Evolutionary conservation across 2,113 vertebrate species (phyloP), one percentile per base, ranked within the genome.

Genomic region (Ammodramus savannarum): DNA sequence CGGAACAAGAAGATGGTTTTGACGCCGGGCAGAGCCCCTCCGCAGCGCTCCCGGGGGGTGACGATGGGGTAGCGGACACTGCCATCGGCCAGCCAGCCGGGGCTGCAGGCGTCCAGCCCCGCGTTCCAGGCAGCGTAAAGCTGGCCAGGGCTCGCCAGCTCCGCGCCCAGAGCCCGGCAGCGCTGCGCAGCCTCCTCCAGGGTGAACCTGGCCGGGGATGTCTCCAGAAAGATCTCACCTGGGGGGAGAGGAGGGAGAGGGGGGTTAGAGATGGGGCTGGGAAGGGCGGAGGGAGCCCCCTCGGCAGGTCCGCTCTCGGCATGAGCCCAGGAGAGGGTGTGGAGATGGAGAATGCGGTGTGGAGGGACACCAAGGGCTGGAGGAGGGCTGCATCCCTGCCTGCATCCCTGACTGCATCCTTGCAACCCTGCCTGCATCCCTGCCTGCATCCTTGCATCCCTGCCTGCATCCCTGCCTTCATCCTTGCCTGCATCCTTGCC

Each of bases 31-130:
- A 98, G 97, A 1, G 98, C 98, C 4, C 99, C 99, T 0, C 99
- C 99, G 49, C 99, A 99, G 58, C 98, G 98, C 85, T 99, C 99
- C 48, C 98, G 97, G 0, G 99, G 98, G 10, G 96, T 98, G 89
- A 99, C 96, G 22, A 99, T 99, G 80, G 99, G 99, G 93, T 99
- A 99, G 20, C 99, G 98, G 87, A 99, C 99, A 1, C 99, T 99
- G 81, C 99, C 98, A 2, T 99, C 99, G 0, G 98, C 98, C 91
- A 99, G 97, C 99, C 99, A 99, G 29, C 99, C 99, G 0, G 99
- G 99, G 94, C 97, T 99, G 97, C 99, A 99, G 96, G 98, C 98
- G 80, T 99, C 98, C 94, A 99, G 95, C 25, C 99, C 99, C 1
- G 98, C 97, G 3, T 96, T 99, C 99, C 99, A 99, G 26, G 99